A percentile compares a stretch with the other conserved stretches of the same genome.
Evolutionary conservation across 2,113 vertebrate genomes (phyloP).

Genomic region (Thunnus thynnus): DNA sequence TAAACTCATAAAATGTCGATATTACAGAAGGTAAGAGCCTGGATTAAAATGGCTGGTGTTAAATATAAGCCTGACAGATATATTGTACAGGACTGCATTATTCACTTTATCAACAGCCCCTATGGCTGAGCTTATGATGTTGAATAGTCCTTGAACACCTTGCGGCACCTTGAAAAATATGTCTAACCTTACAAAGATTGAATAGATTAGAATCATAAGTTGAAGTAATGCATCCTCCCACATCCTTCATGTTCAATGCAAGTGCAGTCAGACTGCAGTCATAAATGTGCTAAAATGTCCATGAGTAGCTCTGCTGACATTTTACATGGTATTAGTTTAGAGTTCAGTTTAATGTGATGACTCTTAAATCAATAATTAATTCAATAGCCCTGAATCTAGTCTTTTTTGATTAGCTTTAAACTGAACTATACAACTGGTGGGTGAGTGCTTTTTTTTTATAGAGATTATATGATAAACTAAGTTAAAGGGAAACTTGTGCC

Average conservation of each 20-base stretch:
- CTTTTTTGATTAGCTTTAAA: neutral
- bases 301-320: neutral
- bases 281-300: neutral
- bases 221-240: constrained; percentile 40
- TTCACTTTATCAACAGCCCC: constrained; percentile 26
- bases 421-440: neutral
- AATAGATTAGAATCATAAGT: constrained; percentile 52
- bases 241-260: constrained; percentile 9
- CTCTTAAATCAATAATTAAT: neutral
- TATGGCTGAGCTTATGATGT: constrained; percentile 36
- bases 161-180: constrained; percentile 22
- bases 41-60: constrained; percentile 30
- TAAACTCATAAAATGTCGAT: constrained; percentile 17
- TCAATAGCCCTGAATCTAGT: neutral
- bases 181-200: constrained; percentile 43
- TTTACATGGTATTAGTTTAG: neutral
- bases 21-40: constrained; percentile 9
- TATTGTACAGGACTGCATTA: neutral
- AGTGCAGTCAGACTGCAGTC: constrained; percentile 5
- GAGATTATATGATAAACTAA: neutral
- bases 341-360: neutral
- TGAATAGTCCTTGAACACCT: constrained; percentile 49
- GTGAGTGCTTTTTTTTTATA: neutral
- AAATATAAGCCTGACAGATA: constrained; percentile 43
- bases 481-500: too few species aligned